phyloP scores from a whole-genome alignment of 2,797 vertebrate genomes.

The Gymnopithys bicolor region DNA sequence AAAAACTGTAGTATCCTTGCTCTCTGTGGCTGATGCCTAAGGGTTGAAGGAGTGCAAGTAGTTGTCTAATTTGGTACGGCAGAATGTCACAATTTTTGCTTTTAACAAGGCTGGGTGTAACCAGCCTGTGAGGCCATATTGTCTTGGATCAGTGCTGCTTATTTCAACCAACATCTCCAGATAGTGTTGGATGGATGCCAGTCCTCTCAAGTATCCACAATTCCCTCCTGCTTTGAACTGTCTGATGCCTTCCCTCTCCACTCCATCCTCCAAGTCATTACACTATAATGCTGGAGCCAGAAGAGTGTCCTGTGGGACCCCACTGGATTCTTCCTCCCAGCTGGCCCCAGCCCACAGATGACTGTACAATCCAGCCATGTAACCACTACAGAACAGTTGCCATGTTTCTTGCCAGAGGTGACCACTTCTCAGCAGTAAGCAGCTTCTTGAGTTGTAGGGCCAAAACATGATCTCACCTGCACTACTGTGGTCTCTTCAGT shows the following conservation, averaged over 20 bases:
- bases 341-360: constrained; percentile 33
- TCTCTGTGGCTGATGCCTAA: neutral
- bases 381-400: neutral
- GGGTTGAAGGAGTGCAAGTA: neutral
- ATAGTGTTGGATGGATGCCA: constrained; percentile 53
- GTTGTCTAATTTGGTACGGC: neutral
- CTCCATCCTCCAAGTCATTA: constrained; percentile 21
- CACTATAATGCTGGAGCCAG: neutral
- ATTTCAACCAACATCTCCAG: constrained; percentile 49
- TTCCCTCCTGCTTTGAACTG: constrained; percentile 45
- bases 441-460: neutral
- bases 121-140: neutral
- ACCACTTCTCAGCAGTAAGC: neutral
- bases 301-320: neutral
- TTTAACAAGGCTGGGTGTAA: constrained; percentile 45
- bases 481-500: neutral
- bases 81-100: constrained; percentile 11
- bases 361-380: constrained; percentile 12
- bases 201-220: constrained; percentile 1
- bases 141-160: constrained; percentile 4
- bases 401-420: constrained; percentile 24
- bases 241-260: constrained; percentile 4
- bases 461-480: constrained; percentile 23
- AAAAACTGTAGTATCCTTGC: neutral
- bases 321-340: constrained; percentile 22